Conservation (phyloP, 1,140 invertebrate species). For the Rhynchophorus ferrugineus region DNA sequence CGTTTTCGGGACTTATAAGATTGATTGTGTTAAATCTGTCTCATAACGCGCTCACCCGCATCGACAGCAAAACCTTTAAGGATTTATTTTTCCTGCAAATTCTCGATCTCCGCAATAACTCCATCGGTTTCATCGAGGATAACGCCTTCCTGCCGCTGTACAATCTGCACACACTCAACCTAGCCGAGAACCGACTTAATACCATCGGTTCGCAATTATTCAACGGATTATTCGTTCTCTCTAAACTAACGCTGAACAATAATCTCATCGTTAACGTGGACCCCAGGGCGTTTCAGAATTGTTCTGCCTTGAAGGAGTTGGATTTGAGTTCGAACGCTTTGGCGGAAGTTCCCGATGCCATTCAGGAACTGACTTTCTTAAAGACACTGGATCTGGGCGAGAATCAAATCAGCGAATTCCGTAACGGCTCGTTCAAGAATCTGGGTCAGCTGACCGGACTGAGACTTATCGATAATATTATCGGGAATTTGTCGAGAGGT, state of each 20-base stretch:
- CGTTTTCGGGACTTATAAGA: constrained; percentile 74
- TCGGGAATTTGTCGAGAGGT: constrained; percentile 73
- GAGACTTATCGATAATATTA: constrained; percentile 77
- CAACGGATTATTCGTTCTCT: constrained; percentile 76
- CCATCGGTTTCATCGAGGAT: constrained; percentile 76
- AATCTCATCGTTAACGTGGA: constrained; percentile 77
- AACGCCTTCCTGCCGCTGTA: constrained; percentile 79
- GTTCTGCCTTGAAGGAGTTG: constrained; percentile 82
- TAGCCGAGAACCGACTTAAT: constrained; percentile 77
- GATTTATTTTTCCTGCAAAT: constrained; percentile 82
- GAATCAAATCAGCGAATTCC: constrained; percentile 73
- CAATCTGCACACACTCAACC: constrained; percentile 77
- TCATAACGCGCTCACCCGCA: constrained; percentile 70
- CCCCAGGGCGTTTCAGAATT: constrained; percentile 79
- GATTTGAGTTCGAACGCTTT: constrained; percentile 82
- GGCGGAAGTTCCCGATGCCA: constrained; percentile 68
- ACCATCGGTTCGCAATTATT: constrained; percentile 73
- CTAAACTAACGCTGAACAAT: constrained; percentile 74
- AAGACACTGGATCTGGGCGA: constrained; percentile 81
- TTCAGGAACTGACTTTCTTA: constrained; percentile 72
- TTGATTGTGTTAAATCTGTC: constrained; percentile 79
- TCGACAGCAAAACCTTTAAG: constrained; percentile 79
- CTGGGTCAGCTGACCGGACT: constrained; percentile 76
- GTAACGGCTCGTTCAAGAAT: constrained; percentile 75
- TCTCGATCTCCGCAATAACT: constrained; percentile 79